Percentiles rank a stretch among this genome's conserved stretches.
phyloP scores from a whole-genome alignment of 2,888 invertebrate species.

The Ferrisia virgata region DNA sequence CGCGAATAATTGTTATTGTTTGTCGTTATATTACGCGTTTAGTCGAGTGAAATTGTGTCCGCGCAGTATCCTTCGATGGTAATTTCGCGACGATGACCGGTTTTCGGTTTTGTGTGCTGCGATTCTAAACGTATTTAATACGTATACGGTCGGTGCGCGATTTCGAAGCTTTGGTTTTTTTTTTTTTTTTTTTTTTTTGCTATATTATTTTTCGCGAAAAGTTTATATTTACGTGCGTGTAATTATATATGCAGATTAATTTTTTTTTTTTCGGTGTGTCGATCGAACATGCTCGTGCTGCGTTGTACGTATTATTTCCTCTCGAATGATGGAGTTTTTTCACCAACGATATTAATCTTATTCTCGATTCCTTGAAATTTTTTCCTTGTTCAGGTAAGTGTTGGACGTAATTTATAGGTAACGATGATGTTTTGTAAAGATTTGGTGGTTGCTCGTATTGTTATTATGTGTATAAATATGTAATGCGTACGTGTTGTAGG shows the following conservation, averaged over 20 bases:
- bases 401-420: not conserved
- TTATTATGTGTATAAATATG: no score
- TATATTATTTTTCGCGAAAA: no score
- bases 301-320: not conserved
- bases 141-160: not conserved
- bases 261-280: not conserved
- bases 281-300: not conserved
- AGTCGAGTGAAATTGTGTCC: not conserved
- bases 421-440: not conserved
- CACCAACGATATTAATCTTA: not conserved
- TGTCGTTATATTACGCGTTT: not conserved
- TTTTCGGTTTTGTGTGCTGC: not conserved
- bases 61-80: not conserved
- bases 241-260: no score
- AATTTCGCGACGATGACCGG: not conserved
- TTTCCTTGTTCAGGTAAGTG: not conserved
- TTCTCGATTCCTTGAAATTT: not conserved
- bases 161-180: not conserved
- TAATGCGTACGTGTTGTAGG: no score
- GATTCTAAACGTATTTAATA: no score
- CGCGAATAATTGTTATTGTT: not conserved
- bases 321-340: not conserved
- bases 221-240: no score
- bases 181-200: not conserved
- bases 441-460: not conserved